These are phyloP conservation scores for Centroberyx gerrardi DNA, from an alignment of 2,797 vertebrate genomes.

Conservation along the genomic window DNA sequence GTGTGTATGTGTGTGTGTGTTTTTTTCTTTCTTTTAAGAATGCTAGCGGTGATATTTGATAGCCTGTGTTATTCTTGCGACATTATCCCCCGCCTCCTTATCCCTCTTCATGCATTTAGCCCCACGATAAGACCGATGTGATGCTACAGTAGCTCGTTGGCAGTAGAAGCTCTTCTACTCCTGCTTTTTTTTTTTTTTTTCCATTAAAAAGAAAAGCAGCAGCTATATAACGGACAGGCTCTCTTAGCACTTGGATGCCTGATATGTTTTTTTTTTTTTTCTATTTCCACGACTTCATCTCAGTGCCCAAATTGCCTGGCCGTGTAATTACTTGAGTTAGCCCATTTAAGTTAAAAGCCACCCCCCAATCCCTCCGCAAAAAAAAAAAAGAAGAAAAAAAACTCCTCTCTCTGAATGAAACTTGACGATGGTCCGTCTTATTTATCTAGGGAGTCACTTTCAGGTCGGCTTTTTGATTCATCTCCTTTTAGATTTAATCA, in stretches of 20 bases:
- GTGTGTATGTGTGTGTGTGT: background rate
- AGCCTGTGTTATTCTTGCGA: constrained; percentile 25
- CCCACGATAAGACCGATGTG: constrained; percentile 13
- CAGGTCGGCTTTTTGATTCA: constrained; percentile 94
- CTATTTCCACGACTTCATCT: constrained; percentile 90
- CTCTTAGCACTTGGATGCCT: constrained; percentile 88
- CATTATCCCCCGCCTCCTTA: constrained; percentile 1
- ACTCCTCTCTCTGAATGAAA: constrained; percentile 91
- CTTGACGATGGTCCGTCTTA: constrained; percentile 95
- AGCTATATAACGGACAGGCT: constrained; percentile 25
- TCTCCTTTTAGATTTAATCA: constrained; percentile 98
- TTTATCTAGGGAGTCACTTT: constrained; percentile 96
- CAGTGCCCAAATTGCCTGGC: constrained; percentile 92
- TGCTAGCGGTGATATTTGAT: constrained; percentile 44
- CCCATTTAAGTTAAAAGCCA: constrained; percentile 97
- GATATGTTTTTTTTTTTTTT: constrained; percentile 82
- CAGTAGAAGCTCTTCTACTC: background rate
- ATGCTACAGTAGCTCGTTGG: constrained; percentile 10
- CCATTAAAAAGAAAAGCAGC: constrained; percentile 28
- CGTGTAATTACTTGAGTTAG: constrained; percentile 97
- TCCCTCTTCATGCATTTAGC: background rate
- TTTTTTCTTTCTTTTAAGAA: constrained; percentile 25
- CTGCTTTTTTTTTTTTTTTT: constrained; percentile 40
- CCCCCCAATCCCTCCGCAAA: constrained; percentile 59
- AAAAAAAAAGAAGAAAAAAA: constrained; percentile 46